A percentile compares a stretch with the other conserved stretches of the same genome.
These are phyloP conservation scores for Anolis sagrei DNA, from an alignment of 2,113 vertebrate genomes.

Conservation along the genomic window DNA sequence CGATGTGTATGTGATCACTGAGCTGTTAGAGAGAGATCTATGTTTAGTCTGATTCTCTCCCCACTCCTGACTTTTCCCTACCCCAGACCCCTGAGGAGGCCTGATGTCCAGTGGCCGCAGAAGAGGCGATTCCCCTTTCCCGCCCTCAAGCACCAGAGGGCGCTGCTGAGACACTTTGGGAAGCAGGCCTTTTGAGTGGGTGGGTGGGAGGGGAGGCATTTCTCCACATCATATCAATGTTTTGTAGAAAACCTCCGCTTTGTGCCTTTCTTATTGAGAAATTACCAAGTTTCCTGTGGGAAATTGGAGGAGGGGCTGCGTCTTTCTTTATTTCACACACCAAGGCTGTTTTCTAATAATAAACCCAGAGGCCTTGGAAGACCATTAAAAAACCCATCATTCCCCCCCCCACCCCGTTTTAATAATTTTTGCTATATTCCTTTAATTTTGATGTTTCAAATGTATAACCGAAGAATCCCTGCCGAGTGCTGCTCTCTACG, in stretches of 20 bases:
- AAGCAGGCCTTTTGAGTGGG: neutral
- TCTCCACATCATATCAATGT: neutral
- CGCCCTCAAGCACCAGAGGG: slow-evolving; percentile 9
- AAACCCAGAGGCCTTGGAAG: slow-evolving; percentile 1
- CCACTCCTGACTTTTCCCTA: too few species aligned
- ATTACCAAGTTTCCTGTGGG: slow-evolving; percentile 19
- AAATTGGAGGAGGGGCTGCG: slow-evolving; percentile 12
- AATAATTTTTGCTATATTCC: slow-evolving; percentile 26
- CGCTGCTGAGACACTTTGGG: slow-evolving; percentile 24
- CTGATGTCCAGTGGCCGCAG: neutral
- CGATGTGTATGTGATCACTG: neutral
- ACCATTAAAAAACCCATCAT: neutral
- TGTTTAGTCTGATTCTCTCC: neutral
- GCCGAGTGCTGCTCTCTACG: neutral
- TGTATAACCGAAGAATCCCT: neutral
- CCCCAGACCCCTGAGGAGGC: too few species aligned
- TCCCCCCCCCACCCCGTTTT: neutral
- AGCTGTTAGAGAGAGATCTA: neutral
- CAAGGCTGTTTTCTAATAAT: slow-evolving; percentile 19
- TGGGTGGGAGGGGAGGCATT: neutral
- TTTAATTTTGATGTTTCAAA: slow-evolving; percentile 26
- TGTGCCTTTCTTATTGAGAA: slow-evolving; percentile 23
- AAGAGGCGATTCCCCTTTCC: neutral
- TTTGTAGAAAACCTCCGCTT: slow-evolving; percentile 6
- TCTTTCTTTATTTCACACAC: slow-evolving; percentile 18